phyloP scores from a whole-genome alignment of 2,888 invertebrate species.

The Pilophorus perplexus region DNA sequence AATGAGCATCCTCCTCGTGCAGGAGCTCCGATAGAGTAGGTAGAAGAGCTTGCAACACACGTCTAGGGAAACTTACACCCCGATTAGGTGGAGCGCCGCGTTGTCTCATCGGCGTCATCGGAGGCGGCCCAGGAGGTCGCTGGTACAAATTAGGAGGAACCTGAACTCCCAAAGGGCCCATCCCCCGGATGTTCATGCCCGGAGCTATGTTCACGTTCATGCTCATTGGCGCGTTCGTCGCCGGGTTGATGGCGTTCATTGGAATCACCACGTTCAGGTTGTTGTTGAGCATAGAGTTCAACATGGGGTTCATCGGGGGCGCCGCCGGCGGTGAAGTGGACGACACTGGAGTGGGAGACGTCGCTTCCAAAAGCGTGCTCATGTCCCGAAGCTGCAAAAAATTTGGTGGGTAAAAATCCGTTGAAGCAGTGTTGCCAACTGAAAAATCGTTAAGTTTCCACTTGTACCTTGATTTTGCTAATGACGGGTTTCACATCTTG shows the following conservation, averaged over 20 bases:
- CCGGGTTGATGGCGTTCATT: not conserved
- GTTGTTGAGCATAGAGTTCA: not conserved
- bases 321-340: not conserved
- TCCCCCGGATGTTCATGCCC: not conserved
- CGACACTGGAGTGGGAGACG: not conserved
- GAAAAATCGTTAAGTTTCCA: too few species aligned
- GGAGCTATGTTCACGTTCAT: too few species aligned
- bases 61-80: too few species aligned
- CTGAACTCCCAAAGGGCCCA: slow-evolving; percentile 1
- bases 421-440: too few species aligned
- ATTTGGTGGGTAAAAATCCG: too few species aligned
- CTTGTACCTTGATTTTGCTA: slow-evolving; percentile 15
- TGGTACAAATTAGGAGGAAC: slow-evolving; percentile 17
- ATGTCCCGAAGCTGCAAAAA: slow-evolving; percentile 10
- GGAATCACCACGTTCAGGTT: slow-evolving; percentile 15
- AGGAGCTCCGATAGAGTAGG: too few species aligned
- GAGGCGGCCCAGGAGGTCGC: not conserved
- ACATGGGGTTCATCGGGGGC: not conserved
- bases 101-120: too few species aligned
- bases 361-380: not conserved
- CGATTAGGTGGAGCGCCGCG: too few species aligned
- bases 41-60: too few species aligned
- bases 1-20: too few species aligned
- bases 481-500: slow-evolving; percentile 26
- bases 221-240: not conserved